Evolutionary conservation across 2,797 vertebrate genomes (phyloP).

Genomic region (Anabas testudineus): DNA sequence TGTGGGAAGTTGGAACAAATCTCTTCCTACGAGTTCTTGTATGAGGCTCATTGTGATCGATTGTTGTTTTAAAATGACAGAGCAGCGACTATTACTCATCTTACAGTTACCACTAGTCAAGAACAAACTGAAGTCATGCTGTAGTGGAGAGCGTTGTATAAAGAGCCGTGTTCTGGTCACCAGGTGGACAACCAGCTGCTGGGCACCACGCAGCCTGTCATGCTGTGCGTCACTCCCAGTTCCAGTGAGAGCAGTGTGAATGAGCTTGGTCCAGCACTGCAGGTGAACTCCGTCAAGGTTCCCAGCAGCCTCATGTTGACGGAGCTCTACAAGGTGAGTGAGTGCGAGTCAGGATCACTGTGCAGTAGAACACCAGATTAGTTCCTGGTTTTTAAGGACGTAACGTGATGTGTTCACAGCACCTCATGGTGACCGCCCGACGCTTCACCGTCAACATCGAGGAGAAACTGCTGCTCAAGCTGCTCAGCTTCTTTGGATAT

Average conservation of each 20-base stretch:
- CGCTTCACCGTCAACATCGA: conserved; percentile 96
- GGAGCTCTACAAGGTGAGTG: conserved; percentile 94
- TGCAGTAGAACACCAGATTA: too few relatives aligned
- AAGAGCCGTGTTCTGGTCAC: neutral
- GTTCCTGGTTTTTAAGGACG: conserved; percentile 1
- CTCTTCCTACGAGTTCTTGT: too few relatives aligned
- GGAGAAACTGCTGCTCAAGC: conserved; percentile 95
- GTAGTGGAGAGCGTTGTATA: neutral
- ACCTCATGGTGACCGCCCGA: conserved; percentile 94
- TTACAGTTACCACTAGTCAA: too few relatives aligned
- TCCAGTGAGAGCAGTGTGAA: conserved; percentile 82
- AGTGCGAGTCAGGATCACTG: neutral
- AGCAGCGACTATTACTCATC: too few relatives aligned
- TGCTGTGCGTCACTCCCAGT: conserved; percentile 91
- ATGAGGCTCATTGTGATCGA: too few relatives aligned
- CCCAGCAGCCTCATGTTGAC: conserved; percentile 94
- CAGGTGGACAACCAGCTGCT: conserved; percentile 98
- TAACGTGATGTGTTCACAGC: conserved; percentile 79
- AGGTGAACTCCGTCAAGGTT: conserved; percentile 94
- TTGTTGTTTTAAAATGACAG: too few relatives aligned
- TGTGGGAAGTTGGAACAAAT: too few relatives aligned
- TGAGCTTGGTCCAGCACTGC: conserved; percentile 90
- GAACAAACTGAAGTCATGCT: too few relatives aligned
- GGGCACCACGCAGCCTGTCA: conserved; percentile 92
- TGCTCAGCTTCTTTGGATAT: conserved; percentile 94